A percentile compares a stretch with the other conserved stretches of the same genome.
These are phyloP conservation scores for Okamejei kenojei DNA, from an alignment of 2,797 vertebrate genomes.

Conservation along the genomic window DNA sequence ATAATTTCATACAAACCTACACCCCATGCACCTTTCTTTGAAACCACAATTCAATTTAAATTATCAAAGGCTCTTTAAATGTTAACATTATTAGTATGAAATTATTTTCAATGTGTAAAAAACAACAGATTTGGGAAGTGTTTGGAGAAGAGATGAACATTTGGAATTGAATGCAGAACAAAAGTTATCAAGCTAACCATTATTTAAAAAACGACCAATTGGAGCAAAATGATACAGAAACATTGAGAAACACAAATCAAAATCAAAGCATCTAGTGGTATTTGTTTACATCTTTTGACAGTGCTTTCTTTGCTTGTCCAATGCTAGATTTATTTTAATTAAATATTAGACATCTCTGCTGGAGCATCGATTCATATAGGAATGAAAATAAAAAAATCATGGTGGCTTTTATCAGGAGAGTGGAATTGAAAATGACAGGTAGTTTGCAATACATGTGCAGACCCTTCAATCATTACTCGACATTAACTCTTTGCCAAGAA, in stretches of 20 bases:
- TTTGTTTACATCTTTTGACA: neutral
- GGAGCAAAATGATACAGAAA: no score
- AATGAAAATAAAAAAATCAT: neutral
- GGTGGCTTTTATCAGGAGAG: neutral
- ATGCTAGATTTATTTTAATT: neutral
- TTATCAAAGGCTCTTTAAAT: neutral
- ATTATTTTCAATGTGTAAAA: no score
- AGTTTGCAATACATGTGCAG: no score
- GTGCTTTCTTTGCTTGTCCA: neutral
- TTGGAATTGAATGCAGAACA: no score
- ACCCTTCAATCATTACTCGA: neutral
- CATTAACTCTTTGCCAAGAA: neutral
- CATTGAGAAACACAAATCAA: no score
- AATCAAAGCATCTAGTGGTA: neutral
- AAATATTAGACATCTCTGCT: neutral
- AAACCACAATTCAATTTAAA: neutral
- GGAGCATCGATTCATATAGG: neutral
- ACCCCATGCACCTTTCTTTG: neutral
- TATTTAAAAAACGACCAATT: no score
- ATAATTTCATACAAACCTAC: no score
- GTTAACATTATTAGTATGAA: neutral
- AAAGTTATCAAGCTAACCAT: no score
- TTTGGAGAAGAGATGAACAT: no score
- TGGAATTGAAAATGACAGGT: neutral
- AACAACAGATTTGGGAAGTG: no score